phyloP scores from a whole-genome alignment of 2,113 vertebrate genomes.

The Xiphophorus maculatus region DNA sequence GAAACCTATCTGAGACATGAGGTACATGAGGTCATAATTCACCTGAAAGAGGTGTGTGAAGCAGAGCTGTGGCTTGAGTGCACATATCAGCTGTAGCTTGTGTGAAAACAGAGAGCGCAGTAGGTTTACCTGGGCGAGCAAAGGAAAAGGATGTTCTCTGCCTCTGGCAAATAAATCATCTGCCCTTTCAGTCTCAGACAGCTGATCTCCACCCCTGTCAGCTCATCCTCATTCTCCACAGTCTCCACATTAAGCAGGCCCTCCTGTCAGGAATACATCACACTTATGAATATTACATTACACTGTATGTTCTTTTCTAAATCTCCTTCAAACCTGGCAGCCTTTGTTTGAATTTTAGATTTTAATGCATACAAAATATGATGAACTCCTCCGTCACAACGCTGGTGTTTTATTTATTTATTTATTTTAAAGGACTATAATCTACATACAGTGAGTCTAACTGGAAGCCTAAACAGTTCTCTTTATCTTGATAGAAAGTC shows the following conservation, averaged over 20 bases:
- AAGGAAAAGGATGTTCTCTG: conserved; percentile 98
- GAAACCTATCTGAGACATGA: no score
- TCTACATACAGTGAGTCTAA: no score
- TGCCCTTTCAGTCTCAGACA: conserved; percentile 97
- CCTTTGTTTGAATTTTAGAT: not conserved
- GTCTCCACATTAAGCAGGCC: conserved; percentile 96
- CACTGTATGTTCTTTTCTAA: conserved; percentile 23
- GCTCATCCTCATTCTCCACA: conserved; percentile 92
- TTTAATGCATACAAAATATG: conserved; percentile 1
- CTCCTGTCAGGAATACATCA: conserved; percentile 82
- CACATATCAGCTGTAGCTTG: conserved; percentile 5
- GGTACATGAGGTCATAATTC: not conserved
- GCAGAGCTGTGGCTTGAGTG: not conserved
- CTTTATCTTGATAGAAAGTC: no score
- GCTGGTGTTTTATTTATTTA: not conserved
- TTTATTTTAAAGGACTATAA: not conserved
- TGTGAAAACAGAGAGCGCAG: conserved; percentile 10
- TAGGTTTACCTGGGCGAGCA: conserved; percentile 93
- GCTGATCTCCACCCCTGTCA: conserved; percentile 97
- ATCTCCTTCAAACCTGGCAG: conserved; percentile 32
- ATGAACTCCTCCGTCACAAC: not conserved
- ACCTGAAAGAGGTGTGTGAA: not conserved
- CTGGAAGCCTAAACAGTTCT: no score
- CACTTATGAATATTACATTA: conserved; percentile 62
- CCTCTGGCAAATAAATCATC: conserved; percentile 98